A percentile compares a stretch with the other conserved stretches of the same genome.
Conservation (phyloP, 2,113 vertebrate species). For the Gasterosteus aculeatus region DNA sequence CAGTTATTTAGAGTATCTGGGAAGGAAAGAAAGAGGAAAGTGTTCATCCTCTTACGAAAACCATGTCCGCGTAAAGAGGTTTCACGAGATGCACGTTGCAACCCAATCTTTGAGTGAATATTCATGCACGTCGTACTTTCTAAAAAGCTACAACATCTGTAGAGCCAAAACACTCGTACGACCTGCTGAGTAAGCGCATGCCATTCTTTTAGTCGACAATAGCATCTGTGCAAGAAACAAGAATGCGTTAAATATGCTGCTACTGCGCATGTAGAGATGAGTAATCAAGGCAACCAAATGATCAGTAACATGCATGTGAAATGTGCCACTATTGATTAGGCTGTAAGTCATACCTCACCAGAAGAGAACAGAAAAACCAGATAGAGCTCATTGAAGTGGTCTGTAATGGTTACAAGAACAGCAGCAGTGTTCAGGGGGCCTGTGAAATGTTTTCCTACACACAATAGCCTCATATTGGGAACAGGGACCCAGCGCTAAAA, state of each 20-base stretch:
- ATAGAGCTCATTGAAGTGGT: neutral
- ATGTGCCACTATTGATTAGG: neutral
- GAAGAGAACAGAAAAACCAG: neutral
- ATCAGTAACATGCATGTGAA: neutral
- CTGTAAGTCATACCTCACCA: neutral
- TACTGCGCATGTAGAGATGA: neutral
- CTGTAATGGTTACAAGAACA: neutral
- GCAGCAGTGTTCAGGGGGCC: too few species aligned
- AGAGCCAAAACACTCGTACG: neutral
- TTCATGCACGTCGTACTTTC: neutral
- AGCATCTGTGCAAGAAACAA: neutral
- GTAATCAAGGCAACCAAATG: neutral
- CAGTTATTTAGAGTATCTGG: constrained; percentile 23
- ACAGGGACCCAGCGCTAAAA: neutral
- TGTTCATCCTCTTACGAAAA: neutral
- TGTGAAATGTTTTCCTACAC: neutral
- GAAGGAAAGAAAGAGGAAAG: constrained; percentile 1
- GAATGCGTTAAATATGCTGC: neutral
- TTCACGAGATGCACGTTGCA: neutral
- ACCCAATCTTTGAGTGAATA: constrained; percentile 1
- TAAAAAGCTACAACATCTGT: neutral
- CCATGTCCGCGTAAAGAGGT: neutral
- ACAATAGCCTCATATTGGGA: neutral
- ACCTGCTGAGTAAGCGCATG: neutral
- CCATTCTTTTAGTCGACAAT: neutral